These are phyloP conservation scores for Acridotheres tristis DNA, from an alignment of 2,797 vertebrate genomes.

Conservation along the genomic window DNA sequence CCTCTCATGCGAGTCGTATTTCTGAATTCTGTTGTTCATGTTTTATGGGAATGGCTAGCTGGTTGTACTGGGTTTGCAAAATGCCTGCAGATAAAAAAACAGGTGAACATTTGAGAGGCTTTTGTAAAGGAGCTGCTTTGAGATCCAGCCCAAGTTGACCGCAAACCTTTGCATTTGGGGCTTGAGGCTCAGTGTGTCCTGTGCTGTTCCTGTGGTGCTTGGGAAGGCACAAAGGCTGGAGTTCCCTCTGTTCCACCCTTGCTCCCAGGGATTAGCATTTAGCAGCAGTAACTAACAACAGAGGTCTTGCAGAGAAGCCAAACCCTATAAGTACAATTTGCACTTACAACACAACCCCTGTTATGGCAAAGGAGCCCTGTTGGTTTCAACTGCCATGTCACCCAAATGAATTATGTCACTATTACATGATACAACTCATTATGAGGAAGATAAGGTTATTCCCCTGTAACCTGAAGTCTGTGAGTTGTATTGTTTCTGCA, in stretches of 20 bases:
- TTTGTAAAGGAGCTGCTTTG: neutral
- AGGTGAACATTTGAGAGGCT: neutral
- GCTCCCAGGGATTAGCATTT: neutral
- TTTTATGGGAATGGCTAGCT: neutral
- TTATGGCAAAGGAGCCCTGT: neutral
- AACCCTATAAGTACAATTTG: neutral
- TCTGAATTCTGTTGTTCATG: neutral
- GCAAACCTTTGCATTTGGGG: neutral
- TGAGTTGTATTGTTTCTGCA: neutral
- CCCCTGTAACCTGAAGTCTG: neutral
- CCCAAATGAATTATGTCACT: neutral
- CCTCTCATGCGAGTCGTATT: neutral
- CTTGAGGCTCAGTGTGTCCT: neutral
- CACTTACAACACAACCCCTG: neutral
- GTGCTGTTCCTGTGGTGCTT: neutral
- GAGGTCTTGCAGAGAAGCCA: neutral
- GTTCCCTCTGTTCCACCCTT: neutral
- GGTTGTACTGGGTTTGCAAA: fast-evolving
- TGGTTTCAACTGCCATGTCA: neutral
- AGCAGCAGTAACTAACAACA: neutral
- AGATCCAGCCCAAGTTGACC: neutral
- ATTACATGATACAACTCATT: neutral
- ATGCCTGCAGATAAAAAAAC: neutral
- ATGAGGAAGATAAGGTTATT: neutral
- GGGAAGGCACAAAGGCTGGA: neutral